A percentile compares a stretch with the other conserved stretches of the same genome.
Evolutionary conservation across 1,140 invertebrate genomes (phyloP).

Genomic region (Oedothorax gibbosus): DNA sequence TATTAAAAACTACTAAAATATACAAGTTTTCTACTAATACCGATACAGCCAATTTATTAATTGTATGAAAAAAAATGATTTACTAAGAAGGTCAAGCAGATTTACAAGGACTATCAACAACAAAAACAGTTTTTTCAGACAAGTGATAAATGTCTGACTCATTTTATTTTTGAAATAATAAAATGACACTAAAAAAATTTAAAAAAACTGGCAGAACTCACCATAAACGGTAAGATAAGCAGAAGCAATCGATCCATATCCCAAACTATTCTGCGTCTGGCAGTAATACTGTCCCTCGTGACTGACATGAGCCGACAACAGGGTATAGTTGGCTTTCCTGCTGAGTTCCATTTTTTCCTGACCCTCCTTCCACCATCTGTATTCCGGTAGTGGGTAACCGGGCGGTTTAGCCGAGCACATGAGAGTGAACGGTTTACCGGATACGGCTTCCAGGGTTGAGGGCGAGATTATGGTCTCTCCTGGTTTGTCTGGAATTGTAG

Average conservation of each 20-base stretch:
- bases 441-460: conserved; percentile 84
- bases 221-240: conserved; percentile 83
- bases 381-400: conserved; percentile 88
- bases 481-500: conserved; percentile 75
- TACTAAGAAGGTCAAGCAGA: too few species aligned
- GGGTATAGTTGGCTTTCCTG: conserved; percentile 83
- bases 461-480: conserved; percentile 86
- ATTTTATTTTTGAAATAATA: too few species aligned
- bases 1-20: too few species aligned
- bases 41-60: too few species aligned
- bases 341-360: conserved; percentile 74
- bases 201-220: too few species aligned
- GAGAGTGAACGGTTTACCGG: conserved; percentile 84
- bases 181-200: too few species aligned
- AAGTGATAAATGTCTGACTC: too few species aligned
- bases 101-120: too few species aligned
- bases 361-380: conserved; percentile 84
- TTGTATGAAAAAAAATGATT: too few species aligned
- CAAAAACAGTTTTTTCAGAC: too few species aligned
- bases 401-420: conserved; percentile 87
- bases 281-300: conserved; percentile 91
- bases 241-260: conserved; percentile 83
- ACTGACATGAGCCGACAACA: conserved; percentile 82
- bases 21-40: too few species aligned
- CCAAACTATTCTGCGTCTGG: conserved; percentile 85